Evolutionary conservation across 2,113 vertebrate species (phyloP).

Genomic region (Sialia sialis): DNA sequence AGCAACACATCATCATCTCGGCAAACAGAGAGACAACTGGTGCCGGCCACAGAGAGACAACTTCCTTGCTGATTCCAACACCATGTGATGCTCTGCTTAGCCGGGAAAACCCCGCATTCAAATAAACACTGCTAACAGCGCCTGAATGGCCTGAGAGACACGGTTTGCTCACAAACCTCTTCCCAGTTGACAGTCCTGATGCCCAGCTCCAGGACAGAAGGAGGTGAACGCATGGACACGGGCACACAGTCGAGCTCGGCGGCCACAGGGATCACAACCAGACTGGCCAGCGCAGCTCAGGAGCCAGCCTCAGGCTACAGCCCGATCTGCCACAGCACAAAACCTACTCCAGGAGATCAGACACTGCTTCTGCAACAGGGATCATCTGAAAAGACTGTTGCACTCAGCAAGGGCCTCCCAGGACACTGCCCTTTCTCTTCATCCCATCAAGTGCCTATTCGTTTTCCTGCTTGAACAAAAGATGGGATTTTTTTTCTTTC

Average conservation of each 20-base stretch:
- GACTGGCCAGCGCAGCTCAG: neutral
- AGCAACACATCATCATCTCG: neutral
- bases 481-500: neutral
- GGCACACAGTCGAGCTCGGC: neutral
- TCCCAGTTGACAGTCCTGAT: neutral
- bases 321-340: neutral
- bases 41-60: slow-evolving; percentile 11
- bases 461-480: slow-evolving; percentile 17
- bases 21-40: neutral
- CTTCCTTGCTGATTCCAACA: slow-evolving; percentile 36
- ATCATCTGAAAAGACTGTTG: neutral
- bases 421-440: neutral
- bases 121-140: neutral
- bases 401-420: neutral
- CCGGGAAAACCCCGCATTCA: slow-evolving; percentile 22
- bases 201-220: neutral
- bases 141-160: neutral
- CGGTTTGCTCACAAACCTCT: neutral
- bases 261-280: neutral
- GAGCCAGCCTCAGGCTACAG: neutral
- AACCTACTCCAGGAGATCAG: neutral
- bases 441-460: neutral
- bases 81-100: slow-evolving; percentile 23
- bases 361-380: neutral
- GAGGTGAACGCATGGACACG: neutral